Percentiles rank a stretch among this genome's conserved stretches.
These are phyloP conservation scores for Macroglossus sobrinus DNA, from an alignment of 2,113 vertebrate species.

Conservation along the genomic window DNA sequence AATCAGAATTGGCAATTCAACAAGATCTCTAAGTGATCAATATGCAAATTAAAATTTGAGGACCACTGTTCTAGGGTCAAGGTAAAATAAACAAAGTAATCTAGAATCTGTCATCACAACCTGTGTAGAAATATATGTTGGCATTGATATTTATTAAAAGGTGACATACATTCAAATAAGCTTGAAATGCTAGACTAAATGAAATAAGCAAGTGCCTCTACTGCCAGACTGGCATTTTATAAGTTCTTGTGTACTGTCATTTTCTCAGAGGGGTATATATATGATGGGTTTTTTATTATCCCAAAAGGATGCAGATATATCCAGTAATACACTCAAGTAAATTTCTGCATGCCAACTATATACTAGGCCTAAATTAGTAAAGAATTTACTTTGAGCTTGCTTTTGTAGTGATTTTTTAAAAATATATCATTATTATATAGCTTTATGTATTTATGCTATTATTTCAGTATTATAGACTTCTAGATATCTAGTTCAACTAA, in stretches of 20 bases:
- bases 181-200: not conserved
- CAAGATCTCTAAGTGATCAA: not conserved
- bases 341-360: not conserved
- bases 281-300: not conserved
- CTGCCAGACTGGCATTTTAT: not conserved
- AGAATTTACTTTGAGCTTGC: not conserved
- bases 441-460: not conserved
- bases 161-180: not conserved
- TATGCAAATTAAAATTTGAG: not conserved
- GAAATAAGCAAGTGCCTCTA: not conserved
- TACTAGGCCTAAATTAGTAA: not conserved
- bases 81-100: not conserved
- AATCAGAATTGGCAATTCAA: not conserved
- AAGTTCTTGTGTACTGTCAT: not conserved
- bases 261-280: not conserved
- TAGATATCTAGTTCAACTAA: not conserved
- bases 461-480: not conserved
- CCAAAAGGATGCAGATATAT: not conserved
- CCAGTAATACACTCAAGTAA: not conserved
- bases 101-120: not conserved
- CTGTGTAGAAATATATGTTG: not conserved
- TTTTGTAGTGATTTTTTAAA: not conserved
- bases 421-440: too few species aligned
- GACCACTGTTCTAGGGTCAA: not conserved
- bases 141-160: not conserved